phyloP scores from a whole-genome alignment of 1,140 invertebrate genomes.

The Trachymyrmex septentrionalis region DNA sequence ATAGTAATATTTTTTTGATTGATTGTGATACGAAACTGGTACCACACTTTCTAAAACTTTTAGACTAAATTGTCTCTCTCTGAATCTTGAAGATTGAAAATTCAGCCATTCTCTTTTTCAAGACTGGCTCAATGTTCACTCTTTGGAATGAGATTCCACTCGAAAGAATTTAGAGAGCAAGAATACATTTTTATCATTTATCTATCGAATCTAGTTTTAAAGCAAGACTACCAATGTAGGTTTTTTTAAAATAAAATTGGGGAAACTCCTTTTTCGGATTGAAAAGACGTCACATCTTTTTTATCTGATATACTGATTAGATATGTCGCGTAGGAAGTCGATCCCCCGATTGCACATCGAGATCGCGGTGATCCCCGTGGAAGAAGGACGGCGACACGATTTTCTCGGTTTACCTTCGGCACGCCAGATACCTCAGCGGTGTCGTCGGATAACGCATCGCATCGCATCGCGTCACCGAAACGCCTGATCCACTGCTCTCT shows the following conservation, averaged over 20 bases:
- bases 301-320: not conserved
- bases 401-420: not conserved
- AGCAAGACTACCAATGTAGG: not conserved
- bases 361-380: not conserved
- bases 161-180: not conserved
- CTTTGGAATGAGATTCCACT: too few relatives aligned
- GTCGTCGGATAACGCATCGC: constrained; percentile 4
- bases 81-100: too few relatives aligned
- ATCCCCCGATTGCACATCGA: not conserved
- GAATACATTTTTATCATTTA: not conserved
- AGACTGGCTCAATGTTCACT: too few relatives aligned
- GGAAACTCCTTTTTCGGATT: not conserved
- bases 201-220: constrained; percentile 1
- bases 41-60: not conserved
- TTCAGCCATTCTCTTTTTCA: too few relatives aligned
- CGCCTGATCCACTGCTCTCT: constrained; percentile 38
- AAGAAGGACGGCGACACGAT: too few relatives aligned
- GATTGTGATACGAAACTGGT: not conserved
- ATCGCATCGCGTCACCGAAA: constrained; percentile 28
- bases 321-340: not conserved
- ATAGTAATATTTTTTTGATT: not conserved
- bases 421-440: not conserved
- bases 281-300: not conserved
- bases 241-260: not conserved
- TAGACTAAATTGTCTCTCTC: too few relatives aligned